Percentiles rank a stretch among this genome's conserved stretches.
phyloP scores from a whole-genome alignment of 1,140 invertebrate genomes.

The Drosophila jambulina region DNA sequence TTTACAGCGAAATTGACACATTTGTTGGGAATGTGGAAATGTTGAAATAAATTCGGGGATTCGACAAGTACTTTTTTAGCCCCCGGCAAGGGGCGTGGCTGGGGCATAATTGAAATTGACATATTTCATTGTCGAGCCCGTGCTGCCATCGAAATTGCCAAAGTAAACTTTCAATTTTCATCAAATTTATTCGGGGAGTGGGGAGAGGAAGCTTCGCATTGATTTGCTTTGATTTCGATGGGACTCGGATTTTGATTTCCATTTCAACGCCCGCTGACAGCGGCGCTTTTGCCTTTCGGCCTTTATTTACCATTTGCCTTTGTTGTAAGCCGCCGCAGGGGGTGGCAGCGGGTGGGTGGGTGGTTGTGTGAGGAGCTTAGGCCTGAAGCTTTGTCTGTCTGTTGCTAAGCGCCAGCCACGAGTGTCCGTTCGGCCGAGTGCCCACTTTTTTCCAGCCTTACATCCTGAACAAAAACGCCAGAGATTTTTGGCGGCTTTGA shows the following conservation, averaged over 20 bases:
- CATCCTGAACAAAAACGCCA: slow-evolving; percentile 46
- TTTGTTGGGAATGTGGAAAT: slow-evolving; percentile 57
- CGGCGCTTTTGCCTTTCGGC: slow-evolving; percentile 26
- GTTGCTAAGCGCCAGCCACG: slow-evolving; percentile 55
- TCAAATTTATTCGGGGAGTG: slow-evolving; percentile 37
- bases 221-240: slow-evolving; percentile 74
- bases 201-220: slow-evolving; percentile 38
- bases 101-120: slow-evolving; percentile 76
- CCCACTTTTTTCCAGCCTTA: slow-evolving; percentile 15
- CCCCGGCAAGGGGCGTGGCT: slow-evolving; percentile 34
- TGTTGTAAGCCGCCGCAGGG: slow-evolving; percentile 50
- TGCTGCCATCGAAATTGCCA: slow-evolving; percentile 64
- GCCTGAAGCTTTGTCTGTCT: slow-evolving; percentile 64
- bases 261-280: slow-evolving; percentile 63
- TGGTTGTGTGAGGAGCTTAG: slow-evolving; percentile 39
- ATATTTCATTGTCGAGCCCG: slow-evolving; percentile 70
- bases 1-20: slow-evolving; percentile 69
- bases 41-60: slow-evolving; percentile 47
- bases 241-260: slow-evolving; percentile 71
- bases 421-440: slow-evolving; percentile 32
- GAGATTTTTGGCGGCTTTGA: slow-evolving; percentile 79
- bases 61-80: slow-evolving; percentile 50
- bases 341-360: neutral
- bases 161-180: slow-evolving; percentile 82
- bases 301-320: slow-evolving; percentile 72